phyloP scores from a whole-genome alignment of 2,113 vertebrate genomes.

The Chionis minor region DNA sequence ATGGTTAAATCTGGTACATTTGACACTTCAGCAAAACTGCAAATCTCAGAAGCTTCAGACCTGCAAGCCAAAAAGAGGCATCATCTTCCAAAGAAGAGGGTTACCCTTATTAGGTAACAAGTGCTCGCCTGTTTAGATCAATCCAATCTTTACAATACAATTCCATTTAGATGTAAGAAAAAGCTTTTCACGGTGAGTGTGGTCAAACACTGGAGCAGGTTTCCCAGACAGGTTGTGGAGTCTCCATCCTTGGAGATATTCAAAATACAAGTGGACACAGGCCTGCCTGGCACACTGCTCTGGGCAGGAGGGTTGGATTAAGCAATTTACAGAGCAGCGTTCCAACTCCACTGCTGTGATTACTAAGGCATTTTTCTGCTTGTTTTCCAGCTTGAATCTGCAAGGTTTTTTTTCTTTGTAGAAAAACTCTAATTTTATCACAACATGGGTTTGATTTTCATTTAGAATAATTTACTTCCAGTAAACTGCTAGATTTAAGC shows the following conservation, averaged over 20 bases:
- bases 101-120: not conserved
- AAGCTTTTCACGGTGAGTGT: not conserved
- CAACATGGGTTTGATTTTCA: not conserved
- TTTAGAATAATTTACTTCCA: not conserved
- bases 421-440: not conserved
- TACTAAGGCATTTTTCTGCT: not conserved
- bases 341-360: not conserved
- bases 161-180: not conserved
- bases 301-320: not conserved
- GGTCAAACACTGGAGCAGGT: not conserved
- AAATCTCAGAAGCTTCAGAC: not conserved
- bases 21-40: not conserved
- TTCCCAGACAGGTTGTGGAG: not conserved
- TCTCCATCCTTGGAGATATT: not conserved
- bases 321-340: not conserved
- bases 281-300: not conserved
- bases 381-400: not conserved
- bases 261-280: not conserved
- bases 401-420: not conserved
- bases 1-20: not conserved
- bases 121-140: not conserved
- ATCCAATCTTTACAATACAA: not conserved
- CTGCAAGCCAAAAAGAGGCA: not conserved
- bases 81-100: not conserved
- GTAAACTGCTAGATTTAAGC: not conserved